Evolutionary conservation across 2,797 vertebrate genomes (phyloP), one percentile per base, ranked within the genome.

Genomic region (Acrossocheilus wenchowensis): DNA sequence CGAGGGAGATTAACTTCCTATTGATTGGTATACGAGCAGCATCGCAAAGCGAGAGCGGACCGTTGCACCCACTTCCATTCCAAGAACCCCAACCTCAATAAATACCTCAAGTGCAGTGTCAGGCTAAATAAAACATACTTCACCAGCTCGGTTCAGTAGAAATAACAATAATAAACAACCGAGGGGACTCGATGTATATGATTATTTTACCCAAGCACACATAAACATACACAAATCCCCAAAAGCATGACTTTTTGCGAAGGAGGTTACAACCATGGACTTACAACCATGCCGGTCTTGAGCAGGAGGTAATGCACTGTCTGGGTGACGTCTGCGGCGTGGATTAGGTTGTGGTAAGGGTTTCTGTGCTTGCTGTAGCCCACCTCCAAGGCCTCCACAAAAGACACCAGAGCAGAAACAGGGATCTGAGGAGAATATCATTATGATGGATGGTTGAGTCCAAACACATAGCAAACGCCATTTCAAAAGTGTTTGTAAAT

Each of bases 281-380:
- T 94, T 91, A 99, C 98, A 90, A 93, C 95, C 84, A 97, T 92
- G 60, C 98, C 97, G 7, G 97, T 97, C 92, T 98, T 97, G 78
- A 98, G 96, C 48, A 99, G 95, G 80, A 99, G 95, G 89, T 96
- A 97, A 92, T 99, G 98, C 14, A 98, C 96, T 0, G 98, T 98
- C 94, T 99, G 98, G 12, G 97, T 98, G 85, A 99, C 97, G 1
- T 99, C 98, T 8, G 98, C 98, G 0, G 97, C 98, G 0, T 99
- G 98, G 91, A 97, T 95, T 69, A 99, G 93, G 86, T 99, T 99
- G 94, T 99, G 98, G 91, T 99, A 99, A 1, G 98, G 98, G 92
- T 99, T 99, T 94, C 97, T 98, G 92, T 98, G 94, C 89, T 99
- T 98, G 90, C 95, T 97, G 94, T 99, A 99, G 64, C 98, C 98